Evolutionary conservation across 2,113 vertebrate genomes (phyloP).

Genomic region (Jacana jacana): DNA sequence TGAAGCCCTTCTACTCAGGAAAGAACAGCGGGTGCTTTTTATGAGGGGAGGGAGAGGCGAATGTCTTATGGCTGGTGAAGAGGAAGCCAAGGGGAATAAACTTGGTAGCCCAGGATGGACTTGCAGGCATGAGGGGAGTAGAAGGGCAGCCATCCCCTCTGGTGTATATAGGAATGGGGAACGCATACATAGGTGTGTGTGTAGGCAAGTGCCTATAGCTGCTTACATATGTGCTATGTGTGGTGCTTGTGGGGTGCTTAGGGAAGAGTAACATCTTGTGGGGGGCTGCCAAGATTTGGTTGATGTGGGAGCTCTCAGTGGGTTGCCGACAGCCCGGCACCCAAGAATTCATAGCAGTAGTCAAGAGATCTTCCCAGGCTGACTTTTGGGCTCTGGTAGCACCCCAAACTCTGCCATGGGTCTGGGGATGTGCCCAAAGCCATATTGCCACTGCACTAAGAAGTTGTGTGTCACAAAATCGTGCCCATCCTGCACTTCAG

Average conservation of each 20-base stretch:
- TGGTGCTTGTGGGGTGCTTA: background rate
- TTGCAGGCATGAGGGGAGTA: background rate
- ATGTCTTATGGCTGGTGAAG: background rate
- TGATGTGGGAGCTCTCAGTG: background rate
- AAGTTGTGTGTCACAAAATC: background rate
- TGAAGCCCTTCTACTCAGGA: background rate
- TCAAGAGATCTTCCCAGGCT: background rate
- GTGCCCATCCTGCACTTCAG: background rate
- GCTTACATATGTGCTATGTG: background rate
- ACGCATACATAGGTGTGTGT: background rate
- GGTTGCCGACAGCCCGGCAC: background rate
- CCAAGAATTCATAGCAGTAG: background rate
- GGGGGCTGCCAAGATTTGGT: background rate
- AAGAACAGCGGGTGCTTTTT: background rate
- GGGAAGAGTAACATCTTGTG: background rate
- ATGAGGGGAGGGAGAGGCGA: background rate
- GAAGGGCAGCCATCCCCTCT: background rate
- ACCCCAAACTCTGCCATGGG: background rate
- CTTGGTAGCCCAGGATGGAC: background rate
- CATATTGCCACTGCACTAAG: background rate
- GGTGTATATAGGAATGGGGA: background rate
- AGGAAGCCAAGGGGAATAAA: background rate
- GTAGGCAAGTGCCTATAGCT: background rate
- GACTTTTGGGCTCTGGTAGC: background rate
- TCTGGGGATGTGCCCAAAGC: background rate